Conservation (phyloP, 2,888 invertebrate species). For the Morpho deidamia region DNA sequence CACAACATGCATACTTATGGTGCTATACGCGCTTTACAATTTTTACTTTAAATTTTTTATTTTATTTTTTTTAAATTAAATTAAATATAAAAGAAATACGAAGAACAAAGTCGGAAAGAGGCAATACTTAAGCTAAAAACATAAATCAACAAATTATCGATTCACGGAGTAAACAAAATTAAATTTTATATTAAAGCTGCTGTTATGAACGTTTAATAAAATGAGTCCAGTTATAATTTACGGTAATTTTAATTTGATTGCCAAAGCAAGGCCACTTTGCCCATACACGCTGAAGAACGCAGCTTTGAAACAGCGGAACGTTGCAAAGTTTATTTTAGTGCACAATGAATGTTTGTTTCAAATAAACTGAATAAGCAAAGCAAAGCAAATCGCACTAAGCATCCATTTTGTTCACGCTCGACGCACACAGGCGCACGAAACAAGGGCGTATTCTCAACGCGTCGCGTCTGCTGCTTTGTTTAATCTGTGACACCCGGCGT, state of each 20-base stretch:
- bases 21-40: too few species aligned
- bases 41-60: too few species aligned
- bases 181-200: too few species aligned
- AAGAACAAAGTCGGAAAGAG: too few species aligned
- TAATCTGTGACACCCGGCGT: slow-evolving; percentile 18
- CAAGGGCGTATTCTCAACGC: slow-evolving; percentile 22
- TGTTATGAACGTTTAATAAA: neutral
- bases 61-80: too few species aligned
- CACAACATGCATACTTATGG: too few species aligned
- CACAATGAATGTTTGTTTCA: slow-evolving; percentile 31
- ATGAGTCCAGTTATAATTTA: too few species aligned
- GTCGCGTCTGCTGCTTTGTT: slow-evolving; percentile 18
- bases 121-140: too few species aligned
- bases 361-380: slow-evolving; percentile 33
- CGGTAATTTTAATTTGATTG: too few species aligned
- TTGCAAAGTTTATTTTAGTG: slow-evolving; percentile 21
- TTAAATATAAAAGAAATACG: too few species aligned
- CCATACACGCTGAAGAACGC: neutral
- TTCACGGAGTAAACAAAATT: too few species aligned
- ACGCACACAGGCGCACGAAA: slow-evolving; percentile 25
- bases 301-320: slow-evolving; percentile 23
- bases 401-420: slow-evolving; percentile 32
- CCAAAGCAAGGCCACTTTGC: neutral
- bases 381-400: slow-evolving; percentile 33
- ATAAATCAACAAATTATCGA: too few species aligned